These are phyloP conservation scores for Trichomycterus rosablanca DNA, from an alignment of 2,113 vertebrate species.

Conservation along the genomic window DNA sequence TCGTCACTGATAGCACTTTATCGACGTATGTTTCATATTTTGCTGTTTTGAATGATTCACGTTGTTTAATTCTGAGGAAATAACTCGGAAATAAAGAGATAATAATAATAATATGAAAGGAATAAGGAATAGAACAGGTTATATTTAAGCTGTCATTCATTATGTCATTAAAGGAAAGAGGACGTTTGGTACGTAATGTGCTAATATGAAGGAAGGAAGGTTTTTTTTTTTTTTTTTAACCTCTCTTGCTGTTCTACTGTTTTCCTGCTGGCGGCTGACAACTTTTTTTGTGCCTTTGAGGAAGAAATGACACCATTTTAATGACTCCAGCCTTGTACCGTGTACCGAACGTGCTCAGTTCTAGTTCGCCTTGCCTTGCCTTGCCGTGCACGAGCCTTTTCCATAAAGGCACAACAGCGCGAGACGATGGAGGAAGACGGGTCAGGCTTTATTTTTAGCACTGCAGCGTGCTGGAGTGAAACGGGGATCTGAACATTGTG, in stretches of 20 bases:
- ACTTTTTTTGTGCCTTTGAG: constrained; percentile 48
- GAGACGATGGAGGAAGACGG: constrained; percentile 51
- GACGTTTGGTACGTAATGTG: constrained; percentile 73
- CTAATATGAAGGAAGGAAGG: constrained; percentile 68
- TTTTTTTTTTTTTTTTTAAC: constrained; percentile 49
- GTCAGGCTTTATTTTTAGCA: constrained; percentile 37
- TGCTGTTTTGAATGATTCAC: no score
- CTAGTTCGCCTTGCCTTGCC: no score
- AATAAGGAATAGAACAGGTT: no score
- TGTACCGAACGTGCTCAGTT: neutral
- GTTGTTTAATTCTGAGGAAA: no score
- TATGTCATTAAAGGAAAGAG: constrained; percentile 25
- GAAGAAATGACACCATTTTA: constrained; percentile 13
- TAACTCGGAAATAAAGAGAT: no score
- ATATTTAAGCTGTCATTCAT: no score
- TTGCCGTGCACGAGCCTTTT: no score
- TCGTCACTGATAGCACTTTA: neutral
- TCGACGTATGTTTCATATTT: neutral
- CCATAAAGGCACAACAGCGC: no score
- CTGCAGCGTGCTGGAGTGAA: constrained; percentile 54
- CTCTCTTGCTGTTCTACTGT: constrained; percentile 53
- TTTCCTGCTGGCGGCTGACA: constrained; percentile 59
- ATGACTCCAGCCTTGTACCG: neutral
- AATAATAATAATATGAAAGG: no score
- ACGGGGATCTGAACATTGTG: constrained; percentile 62